Conservation (phyloP, 2,888 invertebrate genomes). For the Heteromurus nitidus region DNA sequence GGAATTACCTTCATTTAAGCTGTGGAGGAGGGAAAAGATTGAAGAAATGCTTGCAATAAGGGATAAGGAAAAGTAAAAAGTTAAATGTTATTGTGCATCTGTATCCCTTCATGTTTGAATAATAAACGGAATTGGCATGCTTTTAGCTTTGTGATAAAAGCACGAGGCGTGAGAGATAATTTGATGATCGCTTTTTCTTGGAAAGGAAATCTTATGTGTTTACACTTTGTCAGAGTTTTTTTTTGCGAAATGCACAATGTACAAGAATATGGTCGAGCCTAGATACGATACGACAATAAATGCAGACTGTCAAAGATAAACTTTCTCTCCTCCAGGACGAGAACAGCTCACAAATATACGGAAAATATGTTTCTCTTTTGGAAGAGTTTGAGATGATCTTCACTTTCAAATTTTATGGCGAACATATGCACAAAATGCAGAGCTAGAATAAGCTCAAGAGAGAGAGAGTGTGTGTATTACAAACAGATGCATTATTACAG, state of each 20-base stretch:
- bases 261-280: background rate
- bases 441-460: no score
- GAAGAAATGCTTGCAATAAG: constrained; percentile 2
- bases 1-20: constrained; percentile 53
- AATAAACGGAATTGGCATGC: constrained; percentile 58
- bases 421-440: no score
- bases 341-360: no score
- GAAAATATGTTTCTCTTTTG: no score
- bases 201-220: no score
- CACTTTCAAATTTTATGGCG: no score
- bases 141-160: background rate
- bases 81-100: constrained; percentile 15
- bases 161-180: no score
- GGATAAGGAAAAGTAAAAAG: constrained; percentile 5
- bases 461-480: no score
- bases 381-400: no score
- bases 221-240: no score
- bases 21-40: constrained; percentile 1
- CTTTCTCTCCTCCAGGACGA: background rate
- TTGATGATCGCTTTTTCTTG: background rate
- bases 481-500: no score
- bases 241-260: background rate
- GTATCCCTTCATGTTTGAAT: constrained; percentile 26
- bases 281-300: background rate
- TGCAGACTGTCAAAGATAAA: constrained; percentile 6